Evolutionary conservation across 1,140 invertebrate genomes (phyloP).

Genomic region (Scaptomyza montana): DNA sequence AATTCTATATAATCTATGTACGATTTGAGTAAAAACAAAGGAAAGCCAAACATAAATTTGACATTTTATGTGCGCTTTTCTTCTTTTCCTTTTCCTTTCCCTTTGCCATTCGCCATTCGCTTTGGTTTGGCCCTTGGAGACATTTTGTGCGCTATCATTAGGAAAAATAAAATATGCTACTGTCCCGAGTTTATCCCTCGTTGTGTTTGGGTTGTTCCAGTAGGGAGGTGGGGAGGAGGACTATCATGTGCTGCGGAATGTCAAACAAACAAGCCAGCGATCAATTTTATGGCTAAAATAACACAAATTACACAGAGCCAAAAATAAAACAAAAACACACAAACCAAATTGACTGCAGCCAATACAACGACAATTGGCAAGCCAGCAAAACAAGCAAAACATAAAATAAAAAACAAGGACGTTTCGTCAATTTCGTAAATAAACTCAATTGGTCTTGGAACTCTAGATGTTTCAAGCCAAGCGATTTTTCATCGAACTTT

Average conservation of each 20-base stretch:
- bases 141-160: constrained; percentile 79
- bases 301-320: constrained; percentile 64
- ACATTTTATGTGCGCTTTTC: constrained; percentile 78
- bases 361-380: constrained; percentile 12
- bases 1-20: constrained; percentile 83
- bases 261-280: constrained; percentile 76
- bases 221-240: not conserved
- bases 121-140: constrained; percentile 60
- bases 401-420: constrained; percentile 45
- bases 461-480: not conserved
- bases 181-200: constrained; percentile 24
- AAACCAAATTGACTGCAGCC: constrained; percentile 36
- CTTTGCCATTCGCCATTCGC: constrained; percentile 9
- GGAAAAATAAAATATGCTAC: constrained; percentile 79
- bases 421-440: constrained; percentile 51
- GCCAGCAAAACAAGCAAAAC: not conserved
- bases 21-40: constrained; percentile 83
- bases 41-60: constrained; percentile 80
- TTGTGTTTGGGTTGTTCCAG: constrained; percentile 19
- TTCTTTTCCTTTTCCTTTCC: constrained; percentile 35
- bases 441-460: not conserved
- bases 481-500: too few species aligned
- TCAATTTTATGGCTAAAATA: constrained; percentile 78
- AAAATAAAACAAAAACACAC: constrained; percentile 52
- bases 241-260: constrained; percentile 76